phyloP scores from a whole-genome alignment of 2,888 invertebrate species.

The Gymnoscelis rufifasciata region DNA sequence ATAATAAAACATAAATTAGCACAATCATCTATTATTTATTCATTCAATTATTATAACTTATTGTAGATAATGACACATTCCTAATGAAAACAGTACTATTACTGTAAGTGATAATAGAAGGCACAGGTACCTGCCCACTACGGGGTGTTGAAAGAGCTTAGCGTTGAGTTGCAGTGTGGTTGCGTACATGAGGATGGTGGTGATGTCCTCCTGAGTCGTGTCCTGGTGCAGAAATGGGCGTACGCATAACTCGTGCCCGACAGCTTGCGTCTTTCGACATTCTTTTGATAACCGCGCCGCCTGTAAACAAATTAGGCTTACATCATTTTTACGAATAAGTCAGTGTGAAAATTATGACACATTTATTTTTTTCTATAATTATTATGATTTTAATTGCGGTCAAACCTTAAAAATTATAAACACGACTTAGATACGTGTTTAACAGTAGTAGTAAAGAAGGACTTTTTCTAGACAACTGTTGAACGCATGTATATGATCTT shows the following conservation, averaged over 20 bases:
- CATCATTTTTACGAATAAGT: no score
- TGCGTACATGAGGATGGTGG: constrained; percentile 86
- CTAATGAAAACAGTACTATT: constrained; percentile 82
- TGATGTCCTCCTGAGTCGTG: constrained; percentile 86
- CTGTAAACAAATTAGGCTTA: constrained; percentile 56
- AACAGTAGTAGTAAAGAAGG: no score
- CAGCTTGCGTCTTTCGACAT: constrained; percentile 84
- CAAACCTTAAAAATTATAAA: no score
- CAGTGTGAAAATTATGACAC: no score
- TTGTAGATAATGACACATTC: constrained; percentile 84
- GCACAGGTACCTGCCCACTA: constrained; percentile 84
- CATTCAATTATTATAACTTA: constrained; percentile 33
- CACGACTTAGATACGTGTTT: no score
- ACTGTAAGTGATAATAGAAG: constrained; percentile 79
- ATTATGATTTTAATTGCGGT: no score
- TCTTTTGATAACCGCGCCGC: constrained; percentile 86
- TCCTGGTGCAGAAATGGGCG: constrained; percentile 90
- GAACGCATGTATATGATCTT: no score
- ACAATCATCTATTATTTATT: constrained; percentile 19
- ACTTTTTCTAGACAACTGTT: no score
- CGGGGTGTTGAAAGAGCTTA: constrained; percentile 85
- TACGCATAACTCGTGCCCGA: constrained; percentile 88
- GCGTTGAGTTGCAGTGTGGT: constrained; percentile 87
- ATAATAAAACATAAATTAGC: constrained; percentile 20
- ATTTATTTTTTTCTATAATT: no score